Percentiles rank a stretch among this genome's conserved stretches.
Conservation (phyloP, 1,140 invertebrate species). For the Drepana arcuata region DNA sequence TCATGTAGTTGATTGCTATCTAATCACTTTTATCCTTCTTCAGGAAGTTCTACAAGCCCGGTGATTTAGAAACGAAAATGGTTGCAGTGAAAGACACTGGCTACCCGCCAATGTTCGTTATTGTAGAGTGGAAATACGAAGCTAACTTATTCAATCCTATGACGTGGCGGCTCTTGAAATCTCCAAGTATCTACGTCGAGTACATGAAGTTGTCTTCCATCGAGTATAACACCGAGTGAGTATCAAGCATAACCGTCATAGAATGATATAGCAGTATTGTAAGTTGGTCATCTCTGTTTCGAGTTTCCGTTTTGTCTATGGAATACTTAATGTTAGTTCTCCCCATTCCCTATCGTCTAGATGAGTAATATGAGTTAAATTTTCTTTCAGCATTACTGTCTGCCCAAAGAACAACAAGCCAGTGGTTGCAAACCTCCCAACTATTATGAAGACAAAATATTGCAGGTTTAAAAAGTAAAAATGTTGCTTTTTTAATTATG, state of each 20-base stretch:
- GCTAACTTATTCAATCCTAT: constrained; percentile 85
- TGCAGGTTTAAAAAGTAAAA: constrained; percentile 45
- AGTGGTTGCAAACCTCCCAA: constrained; percentile 70
- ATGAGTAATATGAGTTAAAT: too few relatives aligned
- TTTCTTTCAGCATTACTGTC: constrained; percentile 71
- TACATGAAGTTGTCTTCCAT: constrained; percentile 81
- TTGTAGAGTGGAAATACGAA: constrained; percentile 84
- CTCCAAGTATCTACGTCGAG: constrained; percentile 80
- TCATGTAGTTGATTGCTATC: too few relatives aligned
- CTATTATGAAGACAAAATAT: constrained; percentile 69
- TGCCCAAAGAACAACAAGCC: constrained; percentile 73
- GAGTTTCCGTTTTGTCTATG: too few relatives aligned
- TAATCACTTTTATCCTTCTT: too few relatives aligned
- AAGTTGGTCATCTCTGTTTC: too few relatives aligned
- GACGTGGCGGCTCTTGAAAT: constrained; percentile 84
- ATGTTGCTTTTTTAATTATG: too few relatives aligned
- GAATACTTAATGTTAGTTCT: too few relatives aligned
- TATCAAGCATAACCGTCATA: too few relatives aligned
- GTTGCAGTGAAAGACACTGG: constrained; percentile 78
- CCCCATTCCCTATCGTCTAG: too few relatives aligned
- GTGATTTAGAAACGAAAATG: constrained; percentile 78
- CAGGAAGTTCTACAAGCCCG: constrained; percentile 76
- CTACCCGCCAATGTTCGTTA: constrained; percentile 75
- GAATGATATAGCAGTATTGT: too few relatives aligned
- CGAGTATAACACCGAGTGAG: constrained; percentile 76